phyloP scores from a whole-genome alignment of 2,797 vertebrate genomes.

The Apogon talboti region DNA sequence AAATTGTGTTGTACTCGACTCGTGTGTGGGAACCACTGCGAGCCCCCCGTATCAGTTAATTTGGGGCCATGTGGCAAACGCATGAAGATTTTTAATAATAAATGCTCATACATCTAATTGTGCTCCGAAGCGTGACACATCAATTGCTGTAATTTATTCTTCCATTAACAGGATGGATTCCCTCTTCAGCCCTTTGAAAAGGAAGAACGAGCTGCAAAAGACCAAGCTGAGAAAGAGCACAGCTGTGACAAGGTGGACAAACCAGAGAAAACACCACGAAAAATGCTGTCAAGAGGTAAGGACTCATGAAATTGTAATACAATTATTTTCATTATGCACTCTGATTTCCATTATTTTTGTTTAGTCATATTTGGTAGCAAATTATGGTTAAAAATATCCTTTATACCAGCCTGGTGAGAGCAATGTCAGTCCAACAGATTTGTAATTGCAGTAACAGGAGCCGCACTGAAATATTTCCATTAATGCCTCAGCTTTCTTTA shows the following conservation, averaged over 20 bases:
- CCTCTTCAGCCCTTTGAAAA: constrained; percentile 65
- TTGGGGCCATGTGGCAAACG: not conserved
- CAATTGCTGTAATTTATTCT: not conserved
- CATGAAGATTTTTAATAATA: not conserved
- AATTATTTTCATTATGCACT: not conserved
- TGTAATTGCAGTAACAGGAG: constrained; percentile 17
- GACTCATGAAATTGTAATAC: not conserved
- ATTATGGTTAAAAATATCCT: constrained; percentile 2
- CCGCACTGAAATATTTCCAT: constrained; percentile 46
- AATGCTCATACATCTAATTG: not conserved
- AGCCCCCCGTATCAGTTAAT: not conserved
- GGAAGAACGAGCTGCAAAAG: constrained; percentile 62
- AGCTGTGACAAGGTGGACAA: constrained; percentile 68
- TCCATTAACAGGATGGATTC: constrained; percentile 67
- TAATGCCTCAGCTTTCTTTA: constrained; percentile 46
- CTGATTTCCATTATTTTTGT: not conserved
- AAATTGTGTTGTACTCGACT: not conserved
- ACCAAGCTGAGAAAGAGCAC: constrained; percentile 69
- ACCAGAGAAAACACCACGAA: constrained; percentile 62
- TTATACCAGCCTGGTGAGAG: constrained; percentile 2
- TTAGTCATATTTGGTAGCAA: not conserved
- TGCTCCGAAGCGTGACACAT: not conserved
- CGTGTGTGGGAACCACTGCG: not conserved
- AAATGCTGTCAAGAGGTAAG: constrained; percentile 78
- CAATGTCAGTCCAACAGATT: constrained; percentile 11